phyloP scores from a whole-genome alignment of 2,888 invertebrate genomes.

The Cosmia pyralina region DNA sequence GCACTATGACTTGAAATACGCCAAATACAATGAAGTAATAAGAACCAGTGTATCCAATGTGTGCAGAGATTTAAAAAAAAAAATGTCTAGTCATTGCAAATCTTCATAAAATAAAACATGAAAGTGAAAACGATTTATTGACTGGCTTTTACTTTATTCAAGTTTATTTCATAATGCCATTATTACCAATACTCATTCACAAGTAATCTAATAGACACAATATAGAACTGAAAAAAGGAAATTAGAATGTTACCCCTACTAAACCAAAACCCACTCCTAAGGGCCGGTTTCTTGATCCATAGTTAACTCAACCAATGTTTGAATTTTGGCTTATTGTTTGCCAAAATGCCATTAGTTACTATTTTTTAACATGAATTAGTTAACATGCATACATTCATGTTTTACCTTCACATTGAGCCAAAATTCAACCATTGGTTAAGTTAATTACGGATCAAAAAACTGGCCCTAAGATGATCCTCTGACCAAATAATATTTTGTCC shows the following conservation, averaged over 20 bases:
- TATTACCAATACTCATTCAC: background rate
- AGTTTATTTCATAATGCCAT: background rate
- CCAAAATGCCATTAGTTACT: too few relatives aligned
- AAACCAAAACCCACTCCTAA: background rate
- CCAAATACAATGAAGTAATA: background rate
- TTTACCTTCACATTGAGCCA: too few relatives aligned
- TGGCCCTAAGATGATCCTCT: background rate
- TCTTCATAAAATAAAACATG: too few relatives aligned
- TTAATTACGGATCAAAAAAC: too few relatives aligned
- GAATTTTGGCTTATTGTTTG: too few relatives aligned
- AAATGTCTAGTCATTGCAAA: conserved; percentile 30
- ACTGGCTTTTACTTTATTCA: too few relatives aligned
- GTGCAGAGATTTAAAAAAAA: conserved; percentile 1
- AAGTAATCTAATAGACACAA: background rate
- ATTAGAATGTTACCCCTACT: too few relatives aligned
- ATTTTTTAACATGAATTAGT: too few relatives aligned
- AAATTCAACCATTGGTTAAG: too few relatives aligned
- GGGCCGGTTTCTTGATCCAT: too few relatives aligned
- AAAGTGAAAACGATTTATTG: background rate
- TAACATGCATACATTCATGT: too few relatives aligned
- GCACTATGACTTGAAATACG: background rate
- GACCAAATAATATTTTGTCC: background rate
- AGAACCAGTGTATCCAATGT: conserved; percentile 11
- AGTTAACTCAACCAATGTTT: too few relatives aligned
- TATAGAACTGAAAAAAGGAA: background rate